A percentile compares a stretch with the other conserved stretches of the same genome.
Evolutionary conservation across 2,888 invertebrate species (phyloP).

Genomic region (Hyles lineata): DNA sequence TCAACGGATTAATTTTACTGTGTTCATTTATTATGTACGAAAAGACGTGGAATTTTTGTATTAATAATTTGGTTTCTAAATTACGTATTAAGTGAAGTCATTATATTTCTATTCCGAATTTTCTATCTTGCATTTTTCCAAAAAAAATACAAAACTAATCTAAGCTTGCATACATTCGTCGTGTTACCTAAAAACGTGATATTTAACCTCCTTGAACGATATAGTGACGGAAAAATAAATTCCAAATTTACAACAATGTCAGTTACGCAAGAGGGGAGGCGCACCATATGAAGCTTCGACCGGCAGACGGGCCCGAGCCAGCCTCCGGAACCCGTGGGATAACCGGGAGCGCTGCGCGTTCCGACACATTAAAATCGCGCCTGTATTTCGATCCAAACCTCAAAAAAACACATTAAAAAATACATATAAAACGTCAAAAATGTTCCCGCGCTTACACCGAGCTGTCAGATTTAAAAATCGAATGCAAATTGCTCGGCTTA

Average conservation of each 20-base stretch:
- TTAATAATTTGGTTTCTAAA: too few species aligned
- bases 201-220: background rate
- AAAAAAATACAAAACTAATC: background rate
- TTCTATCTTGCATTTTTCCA: background rate
- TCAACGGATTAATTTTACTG: conserved; percentile 25
- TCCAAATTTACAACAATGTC: conserved; percentile 64
- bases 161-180: background rate
- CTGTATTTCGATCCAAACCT: conserved; percentile 49
- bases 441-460: conserved; percentile 38
- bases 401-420: conserved; percentile 48
- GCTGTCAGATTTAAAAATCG: conserved; percentile 59
- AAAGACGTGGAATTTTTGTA: background rate
- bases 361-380: conserved; percentile 49
- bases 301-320: conserved; percentile 67
- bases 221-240: conserved; percentile 27
- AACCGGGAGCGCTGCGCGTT: conserved; percentile 67
- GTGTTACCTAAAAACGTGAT: background rate
- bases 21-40: background rate
- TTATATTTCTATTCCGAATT: background rate
- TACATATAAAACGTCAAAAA: conserved; percentile 46
- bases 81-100: background rate
- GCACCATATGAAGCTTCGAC: conserved; percentile 76
- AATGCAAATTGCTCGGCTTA: conserved; percentile 52
- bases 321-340: conserved; percentile 74
- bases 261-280: conserved; percentile 82